phyloP scores from a whole-genome alignment of 2,113 vertebrate species.

The Carassius gibelio region DNA sequence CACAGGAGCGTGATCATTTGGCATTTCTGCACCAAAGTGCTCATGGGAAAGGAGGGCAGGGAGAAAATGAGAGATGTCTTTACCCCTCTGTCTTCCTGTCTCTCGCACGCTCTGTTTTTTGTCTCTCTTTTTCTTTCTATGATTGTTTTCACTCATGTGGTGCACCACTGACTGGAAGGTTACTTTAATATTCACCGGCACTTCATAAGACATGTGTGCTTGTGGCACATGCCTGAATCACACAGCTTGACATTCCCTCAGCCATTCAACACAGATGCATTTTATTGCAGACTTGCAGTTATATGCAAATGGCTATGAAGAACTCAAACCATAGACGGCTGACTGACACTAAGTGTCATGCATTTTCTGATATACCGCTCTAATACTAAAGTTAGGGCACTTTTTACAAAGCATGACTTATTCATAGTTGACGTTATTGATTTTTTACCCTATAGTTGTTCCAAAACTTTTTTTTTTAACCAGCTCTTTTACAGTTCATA shows the following conservation, averaged over 20 bases:
- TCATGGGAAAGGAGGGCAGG: slow-evolving; percentile 54
- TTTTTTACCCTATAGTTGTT: no score
- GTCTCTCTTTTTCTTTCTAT: slow-evolving; percentile 11
- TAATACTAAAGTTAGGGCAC: background rate
- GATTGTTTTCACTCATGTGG: slow-evolving; percentile 35
- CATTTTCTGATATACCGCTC: background rate
- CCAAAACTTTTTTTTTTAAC: no score
- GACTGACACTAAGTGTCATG: background rate
- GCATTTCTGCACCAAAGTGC: slow-evolving; percentile 71
- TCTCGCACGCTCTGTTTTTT: background rate
- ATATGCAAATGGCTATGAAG: background rate
- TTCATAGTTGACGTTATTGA: background rate
- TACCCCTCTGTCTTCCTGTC: background rate
- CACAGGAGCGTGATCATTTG: slow-evolving; percentile 75
- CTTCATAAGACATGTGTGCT: slow-evolving; percentile 43
- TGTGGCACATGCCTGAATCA: slow-evolving; percentile 58
- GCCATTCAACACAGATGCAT: slow-evolving; percentile 28
- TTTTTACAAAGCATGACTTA: background rate
- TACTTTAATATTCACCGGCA: slow-evolving; percentile 48
- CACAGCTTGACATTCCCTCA: slow-evolving; percentile 57
- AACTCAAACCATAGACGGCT: background rate
- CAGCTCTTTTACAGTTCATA: no score
- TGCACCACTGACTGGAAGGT: slow-evolving; percentile 47
- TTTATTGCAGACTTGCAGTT: background rate
- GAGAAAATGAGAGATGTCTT: slow-evolving; percentile 11